phyloP scores from a whole-genome alignment of 2,888 invertebrate genomes.

The Pammene fasciana region DNA sequence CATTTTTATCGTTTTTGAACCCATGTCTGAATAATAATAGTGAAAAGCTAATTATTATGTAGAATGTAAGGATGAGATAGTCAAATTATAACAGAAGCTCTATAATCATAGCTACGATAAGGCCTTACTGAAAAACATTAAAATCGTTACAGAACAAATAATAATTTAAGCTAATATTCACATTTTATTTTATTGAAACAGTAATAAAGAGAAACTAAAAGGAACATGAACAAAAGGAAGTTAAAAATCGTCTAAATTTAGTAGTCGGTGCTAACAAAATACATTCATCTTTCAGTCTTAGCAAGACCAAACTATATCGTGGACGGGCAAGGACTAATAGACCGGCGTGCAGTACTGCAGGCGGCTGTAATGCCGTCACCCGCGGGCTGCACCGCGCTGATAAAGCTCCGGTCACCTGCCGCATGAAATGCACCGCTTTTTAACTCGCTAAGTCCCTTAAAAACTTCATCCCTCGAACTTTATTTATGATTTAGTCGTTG shows the following conservation, averaged over 20 bases:
- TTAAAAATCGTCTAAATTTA: neutral
- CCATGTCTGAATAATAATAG: no score
- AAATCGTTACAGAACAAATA: no score
- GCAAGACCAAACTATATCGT: constrained; percentile 10
- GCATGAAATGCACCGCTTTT: constrained; percentile 82
- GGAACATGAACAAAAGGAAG: neutral
- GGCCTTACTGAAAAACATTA: no score
- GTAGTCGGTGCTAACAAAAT: constrained; percentile 7
- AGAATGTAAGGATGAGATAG: no score
- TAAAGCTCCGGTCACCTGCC: constrained; percentile 82
- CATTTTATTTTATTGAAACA: no score
- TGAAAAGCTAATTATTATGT: no score
- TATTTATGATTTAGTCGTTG: constrained; percentile 77
- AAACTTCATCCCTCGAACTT: constrained; percentile 77
- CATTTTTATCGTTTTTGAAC: no score
- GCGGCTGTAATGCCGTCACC: constrained; percentile 42
- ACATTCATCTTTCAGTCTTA: constrained; percentile 27
- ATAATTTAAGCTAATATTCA: no score
- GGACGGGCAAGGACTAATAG: constrained; percentile 27
- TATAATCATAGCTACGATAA: no score
- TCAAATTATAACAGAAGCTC: no score
- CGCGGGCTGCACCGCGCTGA: constrained; percentile 71
- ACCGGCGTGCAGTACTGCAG: constrained; percentile 27
- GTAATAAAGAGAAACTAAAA: no score
- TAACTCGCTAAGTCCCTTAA: constrained; percentile 79